Conservation (phyloP, 2,113 vertebrate genomes). For the Paralichthys olivaceus region DNA sequence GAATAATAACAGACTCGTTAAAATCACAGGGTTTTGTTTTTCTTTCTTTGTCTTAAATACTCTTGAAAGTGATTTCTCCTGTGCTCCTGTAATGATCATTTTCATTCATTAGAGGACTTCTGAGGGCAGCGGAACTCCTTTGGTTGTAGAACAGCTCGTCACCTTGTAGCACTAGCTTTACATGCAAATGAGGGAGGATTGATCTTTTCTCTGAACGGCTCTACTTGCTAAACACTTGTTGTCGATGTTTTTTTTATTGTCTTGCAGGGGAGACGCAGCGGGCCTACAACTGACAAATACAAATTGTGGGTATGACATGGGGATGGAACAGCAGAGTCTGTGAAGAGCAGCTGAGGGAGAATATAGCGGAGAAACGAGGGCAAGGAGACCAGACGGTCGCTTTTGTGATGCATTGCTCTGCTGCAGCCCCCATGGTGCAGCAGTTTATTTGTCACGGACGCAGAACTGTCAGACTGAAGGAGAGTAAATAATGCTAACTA, state of each 20-base stretch:
- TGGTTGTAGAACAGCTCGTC: constrained; percentile 9
- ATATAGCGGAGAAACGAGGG: neutral
- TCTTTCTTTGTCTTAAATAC: neutral
- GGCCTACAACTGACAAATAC: constrained; percentile 63
- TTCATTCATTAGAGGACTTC: neutral
- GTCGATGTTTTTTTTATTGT: constrained; percentile 47
- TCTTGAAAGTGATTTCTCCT: no score
- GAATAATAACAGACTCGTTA: neutral
- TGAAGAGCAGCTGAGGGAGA: constrained; percentile 55
- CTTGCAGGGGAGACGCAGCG: constrained; percentile 40
- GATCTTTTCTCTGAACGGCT: constrained; percentile 52
- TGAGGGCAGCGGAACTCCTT: constrained; percentile 6
- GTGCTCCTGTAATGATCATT: no score
- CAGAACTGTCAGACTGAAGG: constrained; percentile 33
- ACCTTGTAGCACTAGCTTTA: constrained; percentile 39
- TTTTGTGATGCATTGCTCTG: constrained; percentile 70
- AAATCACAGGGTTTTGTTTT: constrained; percentile 1
- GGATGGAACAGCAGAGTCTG: constrained; percentile 44
- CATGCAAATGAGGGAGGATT: constrained; percentile 46
- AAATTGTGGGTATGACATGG: constrained; percentile 62
- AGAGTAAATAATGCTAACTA: constrained; percentile 52
- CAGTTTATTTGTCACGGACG: constrained; percentile 71
- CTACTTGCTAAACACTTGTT: constrained; percentile 49
- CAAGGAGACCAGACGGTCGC: constrained; percentile 52
- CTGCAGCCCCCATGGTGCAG: constrained; percentile 54